These are phyloP conservation scores for Cepaea hortensis DNA, from an alignment of 2,888 invertebrate species.

Conservation along the genomic window DNA sequence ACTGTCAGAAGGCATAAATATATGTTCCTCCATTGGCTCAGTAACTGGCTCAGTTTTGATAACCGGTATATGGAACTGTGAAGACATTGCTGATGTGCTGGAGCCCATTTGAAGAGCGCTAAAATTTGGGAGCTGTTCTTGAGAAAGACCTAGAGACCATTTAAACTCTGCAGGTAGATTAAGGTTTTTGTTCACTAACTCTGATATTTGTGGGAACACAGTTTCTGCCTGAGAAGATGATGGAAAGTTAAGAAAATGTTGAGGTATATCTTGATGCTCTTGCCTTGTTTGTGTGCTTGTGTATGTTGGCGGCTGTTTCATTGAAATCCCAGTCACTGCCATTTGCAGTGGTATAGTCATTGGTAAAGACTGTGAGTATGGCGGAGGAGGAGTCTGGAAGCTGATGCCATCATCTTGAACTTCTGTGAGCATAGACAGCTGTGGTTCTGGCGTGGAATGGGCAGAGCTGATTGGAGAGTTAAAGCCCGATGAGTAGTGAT, in stretches of 20 bases:
- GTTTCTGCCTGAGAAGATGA: slow-evolving; percentile 47
- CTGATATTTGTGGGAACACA: slow-evolving; percentile 52
- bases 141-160: slow-evolving; percentile 51
- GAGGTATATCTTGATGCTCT: slow-evolving; percentile 48
- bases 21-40: slow-evolving; percentile 51
- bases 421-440: slow-evolving; percentile 56
- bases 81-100: slow-evolving; percentile 42
- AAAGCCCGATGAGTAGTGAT: slow-evolving; percentile 64
- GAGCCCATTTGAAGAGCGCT: slow-evolving; percentile 63
- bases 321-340: slow-evolving; percentile 74
- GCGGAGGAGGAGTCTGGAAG: slow-evolving; percentile 64
- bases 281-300: slow-evolving; percentile 75
- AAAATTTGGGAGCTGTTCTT: slow-evolving; percentile 69
- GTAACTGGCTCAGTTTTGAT: slow-evolving; percentile 70
- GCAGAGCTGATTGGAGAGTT: slow-evolving; percentile 64
- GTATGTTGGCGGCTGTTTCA: slow-evolving; percentile 83
- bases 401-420: slow-evolving; percentile 56
- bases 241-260: slow-evolving; percentile 49
- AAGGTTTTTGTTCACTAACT: slow-evolving; percentile 48
- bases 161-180: slow-evolving; percentile 51
- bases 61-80: slow-evolving; percentile 52
- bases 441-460: slow-evolving; percentile 66
- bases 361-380: slow-evolving; percentile 61
- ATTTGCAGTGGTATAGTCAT: slow-evolving; percentile 56
- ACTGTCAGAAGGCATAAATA: slow-evolving; percentile 57